Conservation (phyloP, 53 echinoderm and acorn worm genomes). For the Stichopus horrens region DNA sequence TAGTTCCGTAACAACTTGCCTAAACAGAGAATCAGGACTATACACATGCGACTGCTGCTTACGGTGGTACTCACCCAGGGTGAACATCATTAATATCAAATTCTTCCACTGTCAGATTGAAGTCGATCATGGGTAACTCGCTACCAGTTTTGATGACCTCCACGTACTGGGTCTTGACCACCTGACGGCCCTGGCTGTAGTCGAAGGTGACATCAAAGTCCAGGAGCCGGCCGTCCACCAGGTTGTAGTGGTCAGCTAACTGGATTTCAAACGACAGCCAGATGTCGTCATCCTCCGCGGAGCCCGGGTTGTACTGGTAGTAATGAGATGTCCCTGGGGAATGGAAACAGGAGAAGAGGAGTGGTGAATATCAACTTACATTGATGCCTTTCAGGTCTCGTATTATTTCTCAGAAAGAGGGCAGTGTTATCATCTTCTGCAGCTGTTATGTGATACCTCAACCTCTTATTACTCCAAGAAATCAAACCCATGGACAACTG, state of each 20-base stretch:
- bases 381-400: too few relatives aligned
- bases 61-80: constrained; percentile 65
- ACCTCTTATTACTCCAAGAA: too few relatives aligned
- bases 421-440: too few relatives aligned
- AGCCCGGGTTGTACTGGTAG: constrained; percentile 19
- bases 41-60: neutral
- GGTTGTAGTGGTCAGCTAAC: constrained; percentile 75
- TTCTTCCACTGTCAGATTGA: constrained; percentile 74
- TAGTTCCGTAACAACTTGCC: neutral
- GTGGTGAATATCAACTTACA: too few relatives aligned
- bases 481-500: too few relatives aligned
- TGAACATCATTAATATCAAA: constrained; percentile 67
- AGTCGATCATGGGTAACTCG: constrained; percentile 67
- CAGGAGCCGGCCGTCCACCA: constrained; percentile 59
- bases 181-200: constrained; percentile 68
- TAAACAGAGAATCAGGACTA: neutral
- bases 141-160: constrained; percentile 57
- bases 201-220: constrained; percentile 70
- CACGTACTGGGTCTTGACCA: constrained; percentile 53
- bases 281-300: constrained; percentile 70
- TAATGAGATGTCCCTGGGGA: constrained; percentile 19
- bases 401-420: too few relatives aligned
- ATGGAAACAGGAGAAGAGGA: neutral
- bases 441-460: too few relatives aligned
- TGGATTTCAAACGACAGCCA: constrained; percentile 78